Evolutionary conservation across 2,113 vertebrate genomes (phyloP).

Genomic region (Caranx melampygus): DNA sequence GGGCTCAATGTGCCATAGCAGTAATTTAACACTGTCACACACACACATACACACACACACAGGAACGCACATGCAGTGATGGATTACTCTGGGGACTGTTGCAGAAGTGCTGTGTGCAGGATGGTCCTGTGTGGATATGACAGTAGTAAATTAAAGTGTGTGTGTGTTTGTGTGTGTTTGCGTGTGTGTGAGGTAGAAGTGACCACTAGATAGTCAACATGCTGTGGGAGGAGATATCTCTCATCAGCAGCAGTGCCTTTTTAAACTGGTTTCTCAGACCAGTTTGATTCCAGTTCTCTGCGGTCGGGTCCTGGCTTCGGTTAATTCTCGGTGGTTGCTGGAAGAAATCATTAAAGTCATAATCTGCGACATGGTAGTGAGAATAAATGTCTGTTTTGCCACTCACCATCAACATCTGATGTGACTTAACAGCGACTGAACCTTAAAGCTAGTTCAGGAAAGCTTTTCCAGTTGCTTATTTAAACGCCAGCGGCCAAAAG

Average conservation of each 20-base stretch:
- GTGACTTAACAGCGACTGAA: slow-evolving; percentile 14
- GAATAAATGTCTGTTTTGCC: slow-evolving; percentile 46
- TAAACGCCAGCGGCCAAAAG: slow-evolving; percentile 1
- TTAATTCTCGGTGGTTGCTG: slow-evolving; percentile 20
- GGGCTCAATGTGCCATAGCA: slow-evolving; percentile 78
- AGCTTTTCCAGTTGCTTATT: slow-evolving; percentile 8
- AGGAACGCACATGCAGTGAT: slow-evolving; percentile 62
- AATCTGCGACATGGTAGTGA: slow-evolving; percentile 32
- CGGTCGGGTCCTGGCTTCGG: background rate
- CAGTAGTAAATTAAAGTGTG: slow-evolving; percentile 63
- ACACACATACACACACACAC: slow-evolving; percentile 52
- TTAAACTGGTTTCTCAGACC: slow-evolving; percentile 22
- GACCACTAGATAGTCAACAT: slow-evolving; percentile 34
- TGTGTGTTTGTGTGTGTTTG: background rate
- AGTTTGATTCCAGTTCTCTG: slow-evolving; percentile 8
- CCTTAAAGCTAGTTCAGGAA: slow-evolving; percentile 20
- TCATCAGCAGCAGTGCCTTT: background rate
- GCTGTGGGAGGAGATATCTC: slow-evolving; percentile 10
- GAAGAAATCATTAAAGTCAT: slow-evolving; percentile 33
- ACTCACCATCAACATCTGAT: slow-evolving; percentile 24
- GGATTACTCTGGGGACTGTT: slow-evolving; percentile 68
- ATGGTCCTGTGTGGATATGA: slow-evolving; percentile 58
- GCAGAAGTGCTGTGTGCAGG: slow-evolving; percentile 67
- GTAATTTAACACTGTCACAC: slow-evolving; percentile 77
- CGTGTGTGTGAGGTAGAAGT: slow-evolving; percentile 36